A percentile compares a stretch with the other conserved stretches of the same genome.
Evolutionary conservation across 1,140 invertebrate genomes (phyloP).

Genomic region (Neodiprion fabricii): DNA sequence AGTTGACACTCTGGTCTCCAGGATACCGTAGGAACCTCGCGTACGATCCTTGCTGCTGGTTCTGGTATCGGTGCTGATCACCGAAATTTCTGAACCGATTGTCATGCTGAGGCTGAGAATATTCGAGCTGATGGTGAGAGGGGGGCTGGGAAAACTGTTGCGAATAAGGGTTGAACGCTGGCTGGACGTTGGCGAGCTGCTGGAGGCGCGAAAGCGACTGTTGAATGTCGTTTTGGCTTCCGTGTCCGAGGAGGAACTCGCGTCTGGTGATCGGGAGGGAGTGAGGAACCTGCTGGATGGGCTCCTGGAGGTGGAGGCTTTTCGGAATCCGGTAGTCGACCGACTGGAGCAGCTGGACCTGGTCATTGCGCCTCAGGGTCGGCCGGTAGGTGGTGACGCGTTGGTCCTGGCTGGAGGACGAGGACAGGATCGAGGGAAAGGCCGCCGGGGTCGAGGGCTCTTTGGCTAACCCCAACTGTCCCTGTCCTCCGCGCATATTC

Average conservation of each 20-base stretch:
- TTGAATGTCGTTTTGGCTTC: no score
- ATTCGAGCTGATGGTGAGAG: conserved; percentile 5
- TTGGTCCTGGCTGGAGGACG: conserved; percentile 33
- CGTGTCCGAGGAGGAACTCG: conserved; percentile 16
- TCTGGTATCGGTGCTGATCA: conserved; percentile 5
- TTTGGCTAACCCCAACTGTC: conserved; percentile 39
- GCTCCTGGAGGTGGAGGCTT: conserved; percentile 36
- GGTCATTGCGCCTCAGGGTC: conserved; percentile 41
- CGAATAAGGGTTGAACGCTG: conserved; percentile 24
- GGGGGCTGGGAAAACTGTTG: not conserved
- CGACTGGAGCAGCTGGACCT: conserved; percentile 50
- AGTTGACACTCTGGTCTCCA: conserved; percentile 40
- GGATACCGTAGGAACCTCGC: conserved; percentile 41
- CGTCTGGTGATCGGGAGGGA: conserved; percentile 31
- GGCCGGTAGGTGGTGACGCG: conserved; percentile 56
- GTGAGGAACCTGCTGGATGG: conserved; percentile 13
- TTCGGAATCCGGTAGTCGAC: conserved; percentile 48
- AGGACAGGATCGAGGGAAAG: conserved; percentile 27
- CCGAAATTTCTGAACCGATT: not conserved
- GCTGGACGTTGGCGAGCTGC: conserved; percentile 26
- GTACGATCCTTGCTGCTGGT: conserved; percentile 37
- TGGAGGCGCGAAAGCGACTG: not conserved
- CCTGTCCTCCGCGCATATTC: conserved; percentile 60
- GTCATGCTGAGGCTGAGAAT: not conserved
- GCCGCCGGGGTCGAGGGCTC: conserved; percentile 11